Evolutionary conservation across 2,797 vertebrate genomes (phyloP).

Genomic region (Amblyraja radiata): DNA sequence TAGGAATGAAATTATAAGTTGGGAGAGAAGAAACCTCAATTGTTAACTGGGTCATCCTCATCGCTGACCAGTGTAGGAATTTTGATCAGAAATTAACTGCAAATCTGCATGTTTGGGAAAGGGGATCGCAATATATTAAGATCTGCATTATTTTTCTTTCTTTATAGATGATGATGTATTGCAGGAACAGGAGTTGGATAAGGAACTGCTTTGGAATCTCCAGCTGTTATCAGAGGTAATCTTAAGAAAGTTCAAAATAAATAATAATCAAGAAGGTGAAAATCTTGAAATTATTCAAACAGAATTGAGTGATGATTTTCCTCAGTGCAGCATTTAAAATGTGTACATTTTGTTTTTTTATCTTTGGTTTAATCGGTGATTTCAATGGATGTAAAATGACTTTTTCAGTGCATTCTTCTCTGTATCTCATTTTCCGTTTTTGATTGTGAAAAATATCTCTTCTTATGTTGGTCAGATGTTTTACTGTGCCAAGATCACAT

Average conservation of each 20-base stretch:
- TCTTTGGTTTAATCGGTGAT: background rate
- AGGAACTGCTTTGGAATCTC: slow-evolving; percentile 92
- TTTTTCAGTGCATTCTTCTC: background rate
- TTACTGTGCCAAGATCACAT: background rate
- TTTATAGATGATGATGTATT: slow-evolving; percentile 85
- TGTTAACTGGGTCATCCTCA: background rate
- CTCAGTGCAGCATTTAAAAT: background rate
- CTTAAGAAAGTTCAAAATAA: background rate
- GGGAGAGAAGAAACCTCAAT: background rate
- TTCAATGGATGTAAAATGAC: background rate
- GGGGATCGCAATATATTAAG: background rate
- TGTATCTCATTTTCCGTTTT: background rate
- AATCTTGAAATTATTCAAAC: background rate
- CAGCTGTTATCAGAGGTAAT: slow-evolving; percentile 92
- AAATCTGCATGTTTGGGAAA: slow-evolving; percentile 7
- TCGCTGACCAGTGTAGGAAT: background rate
- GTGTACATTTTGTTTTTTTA: background rate
- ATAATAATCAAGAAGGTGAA: background rate
- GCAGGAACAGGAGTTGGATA: slow-evolving; percentile 88
- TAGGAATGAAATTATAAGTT: background rate
- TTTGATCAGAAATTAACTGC: background rate
- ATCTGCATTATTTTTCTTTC: slow-evolving; percentile 40
- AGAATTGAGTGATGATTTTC: background rate
- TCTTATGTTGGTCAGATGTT: background rate
- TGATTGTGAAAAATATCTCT: background rate